Conservation (phyloP, 2,113 vertebrate species). For the Forbesichthys papilliferus region DNA sequence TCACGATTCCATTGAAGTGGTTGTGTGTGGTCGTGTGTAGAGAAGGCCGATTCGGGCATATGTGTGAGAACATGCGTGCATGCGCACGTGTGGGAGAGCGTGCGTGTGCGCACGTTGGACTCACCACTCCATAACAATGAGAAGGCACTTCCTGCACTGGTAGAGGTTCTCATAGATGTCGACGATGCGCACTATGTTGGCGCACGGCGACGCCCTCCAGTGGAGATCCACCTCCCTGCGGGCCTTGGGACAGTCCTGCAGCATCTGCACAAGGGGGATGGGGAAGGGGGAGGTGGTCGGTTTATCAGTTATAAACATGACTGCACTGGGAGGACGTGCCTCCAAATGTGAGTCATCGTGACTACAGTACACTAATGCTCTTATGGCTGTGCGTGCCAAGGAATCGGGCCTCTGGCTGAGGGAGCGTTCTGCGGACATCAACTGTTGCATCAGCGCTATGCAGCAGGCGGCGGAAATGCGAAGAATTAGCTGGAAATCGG, state of each 20-base stretch:
- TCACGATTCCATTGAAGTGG: background rate
- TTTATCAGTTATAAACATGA: background rate
- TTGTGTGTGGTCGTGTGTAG: background rate
- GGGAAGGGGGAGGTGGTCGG: background rate
- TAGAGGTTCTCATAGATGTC: constrained; percentile 98
- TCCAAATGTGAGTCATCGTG: too few species aligned
- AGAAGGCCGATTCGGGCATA: background rate
- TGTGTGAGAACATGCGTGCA: background rate
- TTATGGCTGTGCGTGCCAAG: too few species aligned
- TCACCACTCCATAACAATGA: constrained; percentile 99
- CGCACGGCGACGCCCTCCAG: constrained; percentile 91
- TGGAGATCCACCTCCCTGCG: constrained; percentile 95
- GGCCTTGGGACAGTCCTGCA: constrained; percentile 95
- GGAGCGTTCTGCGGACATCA: too few species aligned
- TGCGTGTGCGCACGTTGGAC: constrained; percentile 22
- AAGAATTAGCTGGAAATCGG: too few species aligned
- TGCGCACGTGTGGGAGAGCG: background rate
- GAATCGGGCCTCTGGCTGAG: too few species aligned
- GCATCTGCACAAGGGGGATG: constrained; percentile 79
- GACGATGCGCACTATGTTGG: constrained; percentile 92
- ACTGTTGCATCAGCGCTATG: too few species aligned
- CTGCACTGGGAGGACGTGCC: background rate
- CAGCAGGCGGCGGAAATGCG: too few species aligned
- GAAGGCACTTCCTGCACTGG: constrained; percentile 89
- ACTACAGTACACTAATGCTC: too few species aligned